Conservation (phyloP, 2,797 vertebrate genomes). For the Pseudochirops cupreus region DNA sequence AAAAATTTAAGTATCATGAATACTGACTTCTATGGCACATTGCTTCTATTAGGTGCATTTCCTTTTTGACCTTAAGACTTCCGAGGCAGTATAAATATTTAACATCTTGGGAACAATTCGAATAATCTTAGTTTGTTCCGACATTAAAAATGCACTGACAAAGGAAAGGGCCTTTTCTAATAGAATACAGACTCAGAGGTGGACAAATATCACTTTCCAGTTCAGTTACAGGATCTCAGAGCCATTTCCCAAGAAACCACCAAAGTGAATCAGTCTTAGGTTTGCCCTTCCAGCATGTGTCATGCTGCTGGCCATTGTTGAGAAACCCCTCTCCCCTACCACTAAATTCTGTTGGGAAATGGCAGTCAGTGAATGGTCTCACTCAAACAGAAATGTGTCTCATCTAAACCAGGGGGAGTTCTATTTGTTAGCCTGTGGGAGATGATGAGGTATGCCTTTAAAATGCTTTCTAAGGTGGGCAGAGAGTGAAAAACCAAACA, state of each 20-base stretch:
- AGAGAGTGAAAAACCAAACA: background rate
- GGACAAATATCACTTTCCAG: slow-evolving; percentile 57
- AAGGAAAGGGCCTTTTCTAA: slow-evolving; percentile 63
- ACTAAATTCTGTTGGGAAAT: slow-evolving; percentile 20
- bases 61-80: slow-evolving; percentile 82
- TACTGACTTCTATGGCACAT: slow-evolving; percentile 31
- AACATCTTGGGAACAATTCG: slow-evolving; percentile 78
- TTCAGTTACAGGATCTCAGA: background rate
- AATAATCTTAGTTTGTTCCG: slow-evolving; percentile 80
- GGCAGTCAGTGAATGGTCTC: slow-evolving; percentile 25
- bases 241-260: slow-evolving; percentile 46
- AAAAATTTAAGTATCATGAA: slow-evolving; percentile 62
- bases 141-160: slow-evolving; percentile 82
- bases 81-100: slow-evolving; percentile 81
- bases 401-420: slow-evolving; percentile 20
- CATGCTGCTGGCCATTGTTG: slow-evolving; percentile 32
- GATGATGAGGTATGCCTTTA: slow-evolving; percentile 36
- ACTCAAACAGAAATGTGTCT: background rate
- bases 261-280: slow-evolving; percentile 28
- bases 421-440: background rate
- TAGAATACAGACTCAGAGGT: slow-evolving; percentile 53
- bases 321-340: background rate
- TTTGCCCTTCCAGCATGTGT: slow-evolving; percentile 33
- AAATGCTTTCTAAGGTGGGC: slow-evolving; percentile 6
- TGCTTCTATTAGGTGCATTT: slow-evolving; percentile 76